These are phyloP conservation scores for Cephalopholis sonnerati DNA, from an alignment of 2,113 vertebrate species.

Conservation along the genomic window DNA sequence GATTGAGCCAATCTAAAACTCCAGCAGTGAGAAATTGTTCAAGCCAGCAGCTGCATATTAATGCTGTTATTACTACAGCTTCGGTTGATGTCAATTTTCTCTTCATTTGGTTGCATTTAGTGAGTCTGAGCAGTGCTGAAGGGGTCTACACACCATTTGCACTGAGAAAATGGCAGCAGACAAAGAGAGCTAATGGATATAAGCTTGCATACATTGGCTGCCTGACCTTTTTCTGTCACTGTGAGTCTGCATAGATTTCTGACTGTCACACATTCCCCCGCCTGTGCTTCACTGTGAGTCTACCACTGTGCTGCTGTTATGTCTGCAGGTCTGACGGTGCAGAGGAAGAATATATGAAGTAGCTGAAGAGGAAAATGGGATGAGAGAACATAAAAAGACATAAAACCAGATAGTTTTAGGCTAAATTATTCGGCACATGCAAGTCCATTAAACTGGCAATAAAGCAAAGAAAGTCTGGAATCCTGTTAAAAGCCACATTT, in stretches of 20 bases:
- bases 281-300: slow-evolving; percentile 11
- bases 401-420: slow-evolving; percentile 45
- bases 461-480: slow-evolving; percentile 15
- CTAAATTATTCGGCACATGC: slow-evolving; percentile 33
- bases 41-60: slow-evolving; percentile 75
- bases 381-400: slow-evolving; percentile 32
- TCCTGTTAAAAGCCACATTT: slow-evolving; percentile 30
- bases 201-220: slow-evolving; percentile 48
- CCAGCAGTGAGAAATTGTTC: slow-evolving; percentile 64
- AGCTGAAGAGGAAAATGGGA: slow-evolving; percentile 32
- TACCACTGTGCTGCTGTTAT: slow-evolving; percentile 1
- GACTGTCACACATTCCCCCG: slow-evolving; percentile 20
- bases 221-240: slow-evolving; percentile 65
- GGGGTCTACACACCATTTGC: slow-evolving; percentile 24
- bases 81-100: slow-evolving; percentile 74
- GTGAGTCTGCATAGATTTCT: slow-evolving; percentile 42
- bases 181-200: slow-evolving; percentile 59
- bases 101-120: slow-evolving; percentile 67
- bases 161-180: slow-evolving; percentile 59
- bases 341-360: slow-evolving; percentile 23
- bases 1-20: slow-evolving; percentile 76
- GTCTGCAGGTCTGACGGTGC: slow-evolving; percentile 26
- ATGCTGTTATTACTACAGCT: slow-evolving; percentile 70
- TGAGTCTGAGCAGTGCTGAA: slow-evolving; percentile 34
- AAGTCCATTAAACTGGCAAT: slow-evolving; percentile 57